A percentile compares a stretch with the other conserved stretches of the same genome.
phyloP scores from a whole-genome alignment of 2,113 vertebrate species.

The Gasterosteus aculeatus region DNA sequence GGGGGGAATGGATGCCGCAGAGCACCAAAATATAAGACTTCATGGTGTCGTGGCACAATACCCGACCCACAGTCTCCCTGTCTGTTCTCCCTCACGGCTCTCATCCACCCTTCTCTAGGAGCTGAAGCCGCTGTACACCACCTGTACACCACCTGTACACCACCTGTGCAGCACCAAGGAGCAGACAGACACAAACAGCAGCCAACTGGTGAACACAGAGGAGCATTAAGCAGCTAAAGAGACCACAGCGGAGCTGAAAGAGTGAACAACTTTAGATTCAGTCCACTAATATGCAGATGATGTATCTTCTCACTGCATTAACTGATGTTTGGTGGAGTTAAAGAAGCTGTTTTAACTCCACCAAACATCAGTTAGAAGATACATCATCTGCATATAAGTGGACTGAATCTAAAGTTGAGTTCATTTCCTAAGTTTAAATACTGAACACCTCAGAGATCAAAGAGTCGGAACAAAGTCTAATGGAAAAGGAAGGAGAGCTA shows the following conservation, averaged over 20 bases:
- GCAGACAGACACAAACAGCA: neutral
- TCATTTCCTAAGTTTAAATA: neutral
- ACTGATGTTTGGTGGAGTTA: neutral
- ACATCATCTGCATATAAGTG: neutral
- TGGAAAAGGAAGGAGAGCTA: constrained; percentile 41
- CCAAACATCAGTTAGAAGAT: neutral
- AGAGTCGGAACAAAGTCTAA: constrained; percentile 16
- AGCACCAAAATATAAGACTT: neutral
- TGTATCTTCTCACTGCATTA: neutral
- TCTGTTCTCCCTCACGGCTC: neutral
- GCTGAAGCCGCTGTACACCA: neutral
- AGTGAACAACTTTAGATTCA: neutral
- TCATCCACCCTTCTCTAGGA: neutral
- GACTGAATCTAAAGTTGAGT: neutral
- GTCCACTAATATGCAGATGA: neutral
- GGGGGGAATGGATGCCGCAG: too few species aligned
- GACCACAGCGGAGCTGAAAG: neutral
- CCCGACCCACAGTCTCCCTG: neutral
- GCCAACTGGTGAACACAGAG: neutral
- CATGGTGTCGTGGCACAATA: neutral
- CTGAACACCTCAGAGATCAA: constrained; percentile 12
- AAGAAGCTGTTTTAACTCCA: neutral
- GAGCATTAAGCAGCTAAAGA: neutral
- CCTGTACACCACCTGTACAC: neutral
- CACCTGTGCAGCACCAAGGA: neutral